Evolutionary conservation across 37 sponge, comb jelly and placozoan genomes (phyloP), one percentile per base, ranked within the genome.

Genomic region (Agelas oroides): DNA sequence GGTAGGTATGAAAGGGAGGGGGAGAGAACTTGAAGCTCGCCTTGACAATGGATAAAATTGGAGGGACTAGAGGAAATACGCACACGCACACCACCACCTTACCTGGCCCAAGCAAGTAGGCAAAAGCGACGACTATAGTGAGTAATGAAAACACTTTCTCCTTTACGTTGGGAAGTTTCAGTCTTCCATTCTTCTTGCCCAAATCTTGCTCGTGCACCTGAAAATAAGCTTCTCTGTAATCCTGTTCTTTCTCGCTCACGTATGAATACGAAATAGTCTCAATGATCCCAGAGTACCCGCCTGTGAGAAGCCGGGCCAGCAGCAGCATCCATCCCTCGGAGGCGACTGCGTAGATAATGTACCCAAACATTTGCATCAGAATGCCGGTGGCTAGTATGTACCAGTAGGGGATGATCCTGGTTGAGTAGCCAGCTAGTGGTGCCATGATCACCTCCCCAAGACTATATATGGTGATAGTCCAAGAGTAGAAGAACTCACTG

Each of bases 41-140:
- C n/a, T n/a, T n/a, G n/a, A n/a, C n/a, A n/a, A n/a, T n/a, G n/a
- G n/a, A n/a, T n/a, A n/a, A n/a, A n/a, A n/a, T n/a, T n/a, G n/a
- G n/a, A n/a, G n/a, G n/a, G n/a, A n/a, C n/a, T n/a, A n/a, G n/a
- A n/a, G n/a, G n/a, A n/a, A n/a, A n/a, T n/a, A n/a, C n/a, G n/a
- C n/a, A n/a, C n/a, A n/a, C n/a, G 46, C 46, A 46, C 46, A 46
- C 46, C n/a, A 68, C 5, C 5, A 55, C 25, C 34, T 63, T 67
- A 79, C 80, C 80, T 53, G 80, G 80, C 12, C 80, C 80, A 65
- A 53, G 14, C 14, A 79, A 46, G 66, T 79, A 79, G 19, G 65
- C 53, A 12, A 79, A 5, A 18, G 64, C 66, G 54, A 79, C 27
- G 35, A 25, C 8, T 18, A 79, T 36, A 16, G 80, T 63, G 34